Conservation (phyloP, 2,888 invertebrate species). For the Eustalomyia histrio region DNA sequence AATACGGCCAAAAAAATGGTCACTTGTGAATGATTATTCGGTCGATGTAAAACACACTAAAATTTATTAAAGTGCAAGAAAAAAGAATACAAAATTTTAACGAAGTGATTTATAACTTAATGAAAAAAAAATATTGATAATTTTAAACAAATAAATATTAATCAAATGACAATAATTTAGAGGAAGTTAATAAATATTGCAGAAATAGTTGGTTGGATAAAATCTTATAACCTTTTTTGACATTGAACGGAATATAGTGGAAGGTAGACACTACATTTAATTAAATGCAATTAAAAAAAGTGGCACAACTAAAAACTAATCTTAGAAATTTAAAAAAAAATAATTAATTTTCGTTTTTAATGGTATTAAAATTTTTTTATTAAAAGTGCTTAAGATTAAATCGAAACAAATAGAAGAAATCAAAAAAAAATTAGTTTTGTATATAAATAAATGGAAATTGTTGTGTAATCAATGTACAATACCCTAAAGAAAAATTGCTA, state of each 20-base stretch:
- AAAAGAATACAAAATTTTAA: not conserved
- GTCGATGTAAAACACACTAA: slow-evolving; percentile 31
- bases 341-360: not conserved
- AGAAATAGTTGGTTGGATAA: slow-evolving; percentile 27
- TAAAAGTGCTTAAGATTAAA: slow-evolving; percentile 17
- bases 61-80: not conserved
- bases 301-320: slow-evolving; percentile 27
- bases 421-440: slow-evolving; percentile 12
- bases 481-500: slow-evolving; percentile 52
- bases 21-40: slow-evolving; percentile 49
- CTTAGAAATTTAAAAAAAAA: slow-evolving; percentile 7
- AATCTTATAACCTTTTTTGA: slow-evolving; percentile 78
- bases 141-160: not conserved
- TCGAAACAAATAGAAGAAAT: slow-evolving; percentile 10
- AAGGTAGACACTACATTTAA: not conserved
- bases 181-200: slow-evolving; percentile 23
- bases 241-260: slow-evolving; percentile 73
- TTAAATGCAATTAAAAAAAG: slow-evolving; percentile 16
- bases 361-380: not conserved
- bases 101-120: not conserved
- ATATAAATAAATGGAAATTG: slow-evolving; percentile 33
- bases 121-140: not conserved
- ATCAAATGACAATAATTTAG: slow-evolving; percentile 24
- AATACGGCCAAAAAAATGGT: slow-evolving; percentile 37
- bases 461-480: slow-evolving; percentile 75